Evolutionary conservation across 1,140 invertebrate genomes (phyloP).

Genomic region (Penaeus chinensis): DNA sequence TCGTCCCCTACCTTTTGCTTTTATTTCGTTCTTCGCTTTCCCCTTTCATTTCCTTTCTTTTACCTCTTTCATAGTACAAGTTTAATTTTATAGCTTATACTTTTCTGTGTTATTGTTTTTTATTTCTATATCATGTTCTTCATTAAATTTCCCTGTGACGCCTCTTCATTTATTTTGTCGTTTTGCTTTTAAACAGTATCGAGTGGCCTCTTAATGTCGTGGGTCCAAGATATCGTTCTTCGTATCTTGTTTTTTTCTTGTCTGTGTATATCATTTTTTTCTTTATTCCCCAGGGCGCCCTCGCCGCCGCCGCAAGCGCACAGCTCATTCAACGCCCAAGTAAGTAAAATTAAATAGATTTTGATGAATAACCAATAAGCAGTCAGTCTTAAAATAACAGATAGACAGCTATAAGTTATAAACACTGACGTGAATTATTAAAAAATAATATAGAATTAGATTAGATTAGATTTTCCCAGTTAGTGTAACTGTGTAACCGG

Average conservation of each 20-base stretch:
- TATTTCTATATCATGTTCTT: no score
- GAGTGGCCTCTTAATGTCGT: background rate
- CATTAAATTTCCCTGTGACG: no score
- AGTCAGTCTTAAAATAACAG: no score
- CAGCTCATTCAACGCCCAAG: conserved; percentile 45
- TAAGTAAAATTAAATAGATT: conserved; percentile 1
- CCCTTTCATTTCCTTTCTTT: background rate
- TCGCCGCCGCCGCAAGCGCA: conserved; percentile 35
- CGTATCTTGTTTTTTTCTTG: background rate
- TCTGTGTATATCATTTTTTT: no score
- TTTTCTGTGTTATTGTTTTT: no score
- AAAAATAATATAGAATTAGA: no score
- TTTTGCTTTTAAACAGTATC: no score
- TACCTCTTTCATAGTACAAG: no score
- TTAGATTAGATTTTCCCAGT: no score
- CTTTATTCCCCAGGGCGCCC: conserved; percentile 16
- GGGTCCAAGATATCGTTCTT: background rate
- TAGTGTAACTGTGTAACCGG: no score
- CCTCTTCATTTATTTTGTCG: no score
- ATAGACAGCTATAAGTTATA: background rate
- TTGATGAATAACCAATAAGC: background rate
- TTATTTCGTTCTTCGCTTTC: background rate
- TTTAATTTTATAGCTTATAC: no score
- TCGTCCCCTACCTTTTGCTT: background rate
- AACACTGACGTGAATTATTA: background rate